Conservation (phyloP, 2,797 vertebrate species). For the Hirundo rustica region DNA sequence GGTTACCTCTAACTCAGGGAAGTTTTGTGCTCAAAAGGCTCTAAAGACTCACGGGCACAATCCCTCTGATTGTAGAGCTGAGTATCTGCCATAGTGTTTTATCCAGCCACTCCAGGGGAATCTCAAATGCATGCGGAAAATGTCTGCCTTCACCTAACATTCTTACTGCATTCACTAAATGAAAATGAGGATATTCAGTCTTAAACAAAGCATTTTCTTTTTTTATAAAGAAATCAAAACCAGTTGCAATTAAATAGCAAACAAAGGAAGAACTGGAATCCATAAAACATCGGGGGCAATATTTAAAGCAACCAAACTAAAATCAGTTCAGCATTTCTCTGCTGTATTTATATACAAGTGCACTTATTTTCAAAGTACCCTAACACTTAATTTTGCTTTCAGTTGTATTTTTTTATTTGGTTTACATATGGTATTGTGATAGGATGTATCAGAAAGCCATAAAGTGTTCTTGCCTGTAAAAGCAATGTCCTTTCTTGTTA, state of each 20-base stretch:
- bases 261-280: slow-evolving; percentile 65
- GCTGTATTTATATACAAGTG: slow-evolving; percentile 58
- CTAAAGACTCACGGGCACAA: neutral
- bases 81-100: slow-evolving; percentile 30
- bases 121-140: slow-evolving; percentile 21
- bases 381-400: slow-evolving; percentile 63
- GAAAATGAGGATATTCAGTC: slow-evolving; percentile 33
- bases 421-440: slow-evolving; percentile 68
- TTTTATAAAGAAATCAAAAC: slow-evolving; percentile 58
- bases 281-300: slow-evolving; percentile 62
- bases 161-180: neutral
- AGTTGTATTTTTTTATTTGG: slow-evolving; percentile 66
- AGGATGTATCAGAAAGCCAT: slow-evolving; percentile 70
- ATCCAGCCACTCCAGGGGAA: slow-evolving; percentile 32
- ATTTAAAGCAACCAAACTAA: slow-evolving; percentile 51
- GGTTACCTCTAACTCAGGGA: neutral
- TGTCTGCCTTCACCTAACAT: slow-evolving; percentile 24
- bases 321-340: slow-evolving; percentile 65
- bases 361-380: slow-evolving; percentile 47
- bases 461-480: slow-evolving; percentile 68
- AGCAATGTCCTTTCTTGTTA: slow-evolving; percentile 75
- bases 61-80: neutral
- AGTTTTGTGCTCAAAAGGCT: neutral
- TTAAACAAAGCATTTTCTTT: slow-evolving; percentile 39
- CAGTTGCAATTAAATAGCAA: slow-evolving; percentile 60